Conservation (phyloP, 2,797 vertebrate genomes). For the Mormyrops attenuatus region DNA sequence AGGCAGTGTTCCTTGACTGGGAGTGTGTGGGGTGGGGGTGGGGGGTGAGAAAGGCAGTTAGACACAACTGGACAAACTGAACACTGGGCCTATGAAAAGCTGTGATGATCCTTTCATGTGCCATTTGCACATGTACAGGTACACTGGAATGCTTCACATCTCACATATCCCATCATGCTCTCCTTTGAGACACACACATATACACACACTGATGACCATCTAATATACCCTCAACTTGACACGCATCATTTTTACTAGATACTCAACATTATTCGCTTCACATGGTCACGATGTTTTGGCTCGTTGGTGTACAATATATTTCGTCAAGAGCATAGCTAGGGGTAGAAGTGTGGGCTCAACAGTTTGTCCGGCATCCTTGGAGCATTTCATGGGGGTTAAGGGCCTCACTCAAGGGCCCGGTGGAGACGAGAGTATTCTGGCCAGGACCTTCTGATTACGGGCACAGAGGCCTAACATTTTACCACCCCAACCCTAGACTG, state of each 20-base stretch:
- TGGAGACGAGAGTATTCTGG: background rate
- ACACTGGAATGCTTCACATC: background rate
- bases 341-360: background rate
- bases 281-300: background rate
- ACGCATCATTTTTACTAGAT: background rate
- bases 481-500: background rate
- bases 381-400: background rate
- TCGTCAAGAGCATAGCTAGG: background rate
- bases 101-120: background rate
- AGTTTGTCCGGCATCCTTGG: background rate
- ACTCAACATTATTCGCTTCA: background rate
- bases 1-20: background rate
- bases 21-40: background rate
- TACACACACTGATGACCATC: background rate
- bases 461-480: background rate
- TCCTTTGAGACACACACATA: background rate
- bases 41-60: background rate
- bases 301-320: background rate
- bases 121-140: background rate
- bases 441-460: background rate
- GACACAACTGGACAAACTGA: background rate
- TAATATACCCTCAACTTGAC: background rate
- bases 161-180: background rate
- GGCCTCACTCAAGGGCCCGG: background rate
- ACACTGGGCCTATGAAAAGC: background rate